phyloP scores from a whole-genome alignment of 30 jellyfish, hydroid and myxozoan genomes.

The Nemopilema nomurai region DNA sequence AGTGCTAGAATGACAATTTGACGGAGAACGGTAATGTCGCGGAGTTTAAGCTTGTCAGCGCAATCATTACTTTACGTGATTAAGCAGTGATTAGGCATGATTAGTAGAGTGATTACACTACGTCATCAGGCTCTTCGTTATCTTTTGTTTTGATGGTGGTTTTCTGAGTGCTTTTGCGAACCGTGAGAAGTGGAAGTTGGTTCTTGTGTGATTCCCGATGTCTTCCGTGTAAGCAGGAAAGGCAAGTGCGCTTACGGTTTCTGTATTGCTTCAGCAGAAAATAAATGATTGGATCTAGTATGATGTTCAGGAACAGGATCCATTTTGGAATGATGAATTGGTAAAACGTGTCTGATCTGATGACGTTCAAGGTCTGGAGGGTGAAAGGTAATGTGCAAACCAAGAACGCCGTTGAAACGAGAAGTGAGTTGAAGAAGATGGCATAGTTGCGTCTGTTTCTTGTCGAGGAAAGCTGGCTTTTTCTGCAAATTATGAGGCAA shows the following conservation, averaged over 20 bases:
- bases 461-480: background rate
- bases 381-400: slow-evolving; percentile 37
- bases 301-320: slow-evolving; percentile 26
- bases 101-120: too few species aligned
- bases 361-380: background rate
- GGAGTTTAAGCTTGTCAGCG: too few species aligned
- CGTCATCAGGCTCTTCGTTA: background rate
- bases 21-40: too few species aligned
- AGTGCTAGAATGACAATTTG: too few species aligned
- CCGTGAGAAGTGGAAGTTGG: background rate
- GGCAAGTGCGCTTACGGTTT: background rate
- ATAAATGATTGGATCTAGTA: slow-evolving; percentile 33
- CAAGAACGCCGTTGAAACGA: slow-evolving; percentile 29
- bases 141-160: background rate
- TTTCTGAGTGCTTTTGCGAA: background rate
- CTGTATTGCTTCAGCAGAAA: slow-evolving; percentile 16
- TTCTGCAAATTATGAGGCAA: background rate
- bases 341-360: slow-evolving; percentile 17
- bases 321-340: slow-evolving; percentile 41
- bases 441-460: background rate
- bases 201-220: background rate
- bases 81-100: too few species aligned
- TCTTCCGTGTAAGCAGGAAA: background rate
- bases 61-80: too few species aligned
- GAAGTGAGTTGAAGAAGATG: slow-evolving; percentile 19